A percentile compares a stretch with the other conserved stretches of the same genome.
phyloP scores from a whole-genome alignment of 2,888 invertebrate genomes.

The Limnephilus marmoratus region DNA sequence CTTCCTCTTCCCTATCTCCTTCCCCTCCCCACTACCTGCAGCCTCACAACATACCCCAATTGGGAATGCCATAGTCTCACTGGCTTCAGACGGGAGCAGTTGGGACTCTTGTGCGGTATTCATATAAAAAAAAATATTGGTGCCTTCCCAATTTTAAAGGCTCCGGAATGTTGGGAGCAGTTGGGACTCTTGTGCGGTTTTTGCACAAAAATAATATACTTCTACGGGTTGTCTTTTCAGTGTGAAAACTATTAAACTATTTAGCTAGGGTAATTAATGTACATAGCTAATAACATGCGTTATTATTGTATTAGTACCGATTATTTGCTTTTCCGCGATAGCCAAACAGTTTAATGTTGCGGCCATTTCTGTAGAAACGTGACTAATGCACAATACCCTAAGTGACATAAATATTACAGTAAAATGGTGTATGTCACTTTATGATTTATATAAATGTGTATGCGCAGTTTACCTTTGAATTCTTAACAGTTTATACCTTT shows the following conservation, averaged over 20 bases:
- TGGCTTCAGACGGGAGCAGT: no score
- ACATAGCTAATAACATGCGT: not conserved
- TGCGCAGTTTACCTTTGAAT: not conserved
- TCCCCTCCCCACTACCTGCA: no score
- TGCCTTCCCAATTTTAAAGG: no score
- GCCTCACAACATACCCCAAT: no score
- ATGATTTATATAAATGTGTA: not conserved
- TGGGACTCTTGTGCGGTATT: no score
- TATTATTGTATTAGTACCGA: not conserved
- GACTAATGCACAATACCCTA: not conserved
- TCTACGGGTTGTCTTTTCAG: not conserved
- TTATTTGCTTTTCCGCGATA: not conserved
- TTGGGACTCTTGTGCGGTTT: not conserved
- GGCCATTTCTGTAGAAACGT: not conserved
- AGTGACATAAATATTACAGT: not conserved
- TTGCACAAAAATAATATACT: not conserved
- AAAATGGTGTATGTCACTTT: not conserved
- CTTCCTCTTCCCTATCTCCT: no score
- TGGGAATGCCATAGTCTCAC: no score
- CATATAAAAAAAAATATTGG: no score
- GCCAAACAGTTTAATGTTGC: not conserved
- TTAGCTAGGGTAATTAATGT: not conserved
- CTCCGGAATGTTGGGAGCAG: no score
- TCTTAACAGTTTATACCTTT: not conserved
- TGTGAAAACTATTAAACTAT: not conserved